Evolutionary conservation across 2,797 vertebrate genomes (phyloP).

Genomic region (Scolopax bukidnonensis): DNA sequence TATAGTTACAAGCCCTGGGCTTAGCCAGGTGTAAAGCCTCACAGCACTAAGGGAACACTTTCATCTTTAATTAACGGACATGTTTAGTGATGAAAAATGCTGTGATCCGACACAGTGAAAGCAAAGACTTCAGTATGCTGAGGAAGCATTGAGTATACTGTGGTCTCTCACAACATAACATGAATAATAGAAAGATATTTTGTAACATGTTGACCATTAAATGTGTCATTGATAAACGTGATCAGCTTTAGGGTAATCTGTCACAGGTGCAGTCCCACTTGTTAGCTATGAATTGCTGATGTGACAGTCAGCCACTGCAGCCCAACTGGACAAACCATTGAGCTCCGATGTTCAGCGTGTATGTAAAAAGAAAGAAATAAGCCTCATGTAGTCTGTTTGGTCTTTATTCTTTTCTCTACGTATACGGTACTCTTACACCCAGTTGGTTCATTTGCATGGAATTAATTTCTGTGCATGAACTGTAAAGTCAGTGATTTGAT

Average conservation of each 20-base stretch:
- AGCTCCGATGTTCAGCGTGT: background rate
- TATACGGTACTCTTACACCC: background rate
- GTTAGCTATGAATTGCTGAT: background rate
- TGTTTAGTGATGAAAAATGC: background rate
- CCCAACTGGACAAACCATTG: background rate
- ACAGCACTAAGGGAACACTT: background rate
- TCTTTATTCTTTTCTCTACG: background rate
- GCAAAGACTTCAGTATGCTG: background rate
- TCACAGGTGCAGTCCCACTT: background rate
- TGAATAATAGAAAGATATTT: background rate
- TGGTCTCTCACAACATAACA: background rate
- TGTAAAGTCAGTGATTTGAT: background rate
- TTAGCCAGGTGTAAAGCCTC: background rate
- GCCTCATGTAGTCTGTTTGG: background rate
- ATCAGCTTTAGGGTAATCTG: background rate
- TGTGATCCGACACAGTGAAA: background rate
- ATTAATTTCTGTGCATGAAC: background rate
- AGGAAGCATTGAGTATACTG: background rate
- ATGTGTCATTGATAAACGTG: background rate
- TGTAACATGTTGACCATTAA: background rate
- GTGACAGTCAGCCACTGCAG: background rate
- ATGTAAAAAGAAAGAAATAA: background rate
- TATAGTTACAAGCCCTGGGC: background rate
- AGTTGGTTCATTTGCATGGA: background rate
- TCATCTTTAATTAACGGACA: background rate